Conservation (phyloP, 2,888 invertebrate genomes). For the Omphaloscelis lunosa region DNA sequence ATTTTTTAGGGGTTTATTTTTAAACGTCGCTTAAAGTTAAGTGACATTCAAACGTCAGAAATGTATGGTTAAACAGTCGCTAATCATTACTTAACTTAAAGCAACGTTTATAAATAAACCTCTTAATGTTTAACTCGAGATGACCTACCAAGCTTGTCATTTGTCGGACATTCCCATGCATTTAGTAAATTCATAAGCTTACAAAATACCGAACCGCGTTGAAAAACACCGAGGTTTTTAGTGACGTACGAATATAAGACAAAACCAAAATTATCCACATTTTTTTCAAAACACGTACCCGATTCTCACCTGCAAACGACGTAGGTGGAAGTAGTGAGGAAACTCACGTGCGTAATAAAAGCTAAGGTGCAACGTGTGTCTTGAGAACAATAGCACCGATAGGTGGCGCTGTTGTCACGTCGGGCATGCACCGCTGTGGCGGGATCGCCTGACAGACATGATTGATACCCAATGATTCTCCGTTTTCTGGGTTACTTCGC, state of each 20-base stretch:
- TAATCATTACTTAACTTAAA: no score
- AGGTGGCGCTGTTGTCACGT: slow-evolving; percentile 41
- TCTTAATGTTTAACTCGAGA: no score
- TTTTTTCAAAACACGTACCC: slow-evolving; percentile 28
- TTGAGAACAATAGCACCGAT: slow-evolving; percentile 29
- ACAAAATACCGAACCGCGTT: background rate
- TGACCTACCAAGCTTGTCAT: no score
- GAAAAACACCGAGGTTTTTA: background rate
- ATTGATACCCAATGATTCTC: slow-evolving; percentile 45
- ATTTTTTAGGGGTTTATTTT: no score
- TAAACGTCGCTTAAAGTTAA: no score
- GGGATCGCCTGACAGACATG: slow-evolving; percentile 33
- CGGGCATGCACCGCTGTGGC: slow-evolving; percentile 12
- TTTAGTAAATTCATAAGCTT: background rate
- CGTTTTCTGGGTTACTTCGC: slow-evolving; percentile 25
- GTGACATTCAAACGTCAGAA: no score
- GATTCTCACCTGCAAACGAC: slow-evolving; percentile 12
- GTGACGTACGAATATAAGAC: no score
- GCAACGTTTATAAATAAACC: no score
- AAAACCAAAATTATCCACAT: background rate
- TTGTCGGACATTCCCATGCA: no score
- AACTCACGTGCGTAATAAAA: slow-evolving; percentile 49
- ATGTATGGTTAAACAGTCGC: no score
- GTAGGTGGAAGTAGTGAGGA: slow-evolving; percentile 14
- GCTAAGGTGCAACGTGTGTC: slow-evolving; percentile 48